A percentile compares a stretch with the other conserved stretches of the same genome.
Conservation (phyloP, 2,888 invertebrate species). For the Adelphocoris suturalis region DNA sequence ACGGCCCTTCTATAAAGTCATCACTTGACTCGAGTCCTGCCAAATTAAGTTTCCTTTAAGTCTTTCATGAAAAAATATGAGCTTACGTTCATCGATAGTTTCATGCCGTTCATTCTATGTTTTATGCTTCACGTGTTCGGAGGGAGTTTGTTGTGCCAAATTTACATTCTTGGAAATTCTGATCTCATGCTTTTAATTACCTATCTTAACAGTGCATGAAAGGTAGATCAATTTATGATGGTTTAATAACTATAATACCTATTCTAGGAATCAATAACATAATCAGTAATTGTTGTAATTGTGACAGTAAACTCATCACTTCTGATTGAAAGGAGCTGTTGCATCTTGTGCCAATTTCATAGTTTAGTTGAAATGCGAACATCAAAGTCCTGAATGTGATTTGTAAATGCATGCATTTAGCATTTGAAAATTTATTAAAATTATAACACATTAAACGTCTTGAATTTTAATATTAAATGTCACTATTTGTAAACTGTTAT, state of each 20-base stretch:
- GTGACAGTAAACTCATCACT: conserved; percentile 60
- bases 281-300: conserved; percentile 66
- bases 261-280: conserved; percentile 62
- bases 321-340: conserved; percentile 49
- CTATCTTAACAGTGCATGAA: conserved; percentile 65
- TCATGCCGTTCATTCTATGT: conserved; percentile 15
- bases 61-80: conserved; percentile 69
- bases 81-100: conserved; percentile 60
- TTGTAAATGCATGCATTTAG: conserved; percentile 71
- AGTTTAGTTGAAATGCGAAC: conserved; percentile 66
- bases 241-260: conserved; percentile 45
- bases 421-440: conserved; percentile 62
- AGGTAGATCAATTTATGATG: conserved; percentile 55
- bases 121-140: conserved; percentile 67
- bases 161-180: conserved; percentile 68
- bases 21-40: conserved; percentile 53
- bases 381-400: conserved; percentile 70
- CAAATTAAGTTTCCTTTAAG: conserved; percentile 59
- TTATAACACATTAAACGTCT: conserved; percentile 44
- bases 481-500: conserved; percentile 61
- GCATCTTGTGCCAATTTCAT: conserved; percentile 64
- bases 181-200: conserved; percentile 66
- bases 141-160: conserved; percentile 69
- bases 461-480: conserved; percentile 62
- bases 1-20: conserved; percentile 26